These are phyloP conservation scores for Jordanella pulchra DNA, from an alignment of 2,797 vertebrate species.

Conservation along the genomic window DNA sequence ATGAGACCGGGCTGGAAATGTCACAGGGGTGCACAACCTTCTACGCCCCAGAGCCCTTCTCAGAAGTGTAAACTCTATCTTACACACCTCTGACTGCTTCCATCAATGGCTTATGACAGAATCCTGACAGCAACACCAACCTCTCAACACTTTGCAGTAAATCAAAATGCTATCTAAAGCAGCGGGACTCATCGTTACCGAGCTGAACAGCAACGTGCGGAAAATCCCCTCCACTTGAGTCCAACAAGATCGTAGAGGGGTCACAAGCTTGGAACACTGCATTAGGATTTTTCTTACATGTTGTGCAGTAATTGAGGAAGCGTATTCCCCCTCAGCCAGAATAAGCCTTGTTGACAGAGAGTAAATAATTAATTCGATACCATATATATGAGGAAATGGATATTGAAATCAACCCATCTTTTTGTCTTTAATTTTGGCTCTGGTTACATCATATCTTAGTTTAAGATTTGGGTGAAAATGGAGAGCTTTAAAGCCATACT, in stretches of 20 bases:
- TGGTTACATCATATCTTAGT: slow-evolving; percentile 4
- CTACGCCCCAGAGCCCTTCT: slow-evolving; percentile 64
- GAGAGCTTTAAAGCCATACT: not conserved
- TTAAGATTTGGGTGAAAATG: not conserved
- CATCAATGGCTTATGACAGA: slow-evolving; percentile 59
- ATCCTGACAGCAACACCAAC: slow-evolving; percentile 45
- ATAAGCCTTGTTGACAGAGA: slow-evolving; percentile 62
- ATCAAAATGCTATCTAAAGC: slow-evolving; percentile 70
- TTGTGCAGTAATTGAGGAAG: slow-evolving; percentile 35
- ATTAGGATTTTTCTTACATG: slow-evolving; percentile 60
- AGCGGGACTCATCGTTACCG: slow-evolving; percentile 41
- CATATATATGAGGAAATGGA: slow-evolving; percentile 47
- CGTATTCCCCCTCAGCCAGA: slow-evolving; percentile 9
- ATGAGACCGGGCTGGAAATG: slow-evolving; percentile 67
- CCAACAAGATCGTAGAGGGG: slow-evolving; percentile 59
- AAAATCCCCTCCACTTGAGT: slow-evolving; percentile 61
- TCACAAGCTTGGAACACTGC: slow-evolving; percentile 54
- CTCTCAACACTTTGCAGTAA: slow-evolving; percentile 57
- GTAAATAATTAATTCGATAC: slow-evolving; percentile 58
- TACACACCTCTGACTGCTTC: slow-evolving; percentile 53
- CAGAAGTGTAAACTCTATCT: slow-evolving; percentile 75
- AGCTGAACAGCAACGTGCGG: slow-evolving; percentile 45
- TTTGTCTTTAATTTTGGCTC: slow-evolving; percentile 32
- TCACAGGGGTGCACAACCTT: slow-evolving; percentile 74
- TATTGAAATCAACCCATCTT: slow-evolving; percentile 29